Evolutionary conservation across 2,888 invertebrate genomes (phyloP).

Genomic region (Eupeodes luniger): DNA sequence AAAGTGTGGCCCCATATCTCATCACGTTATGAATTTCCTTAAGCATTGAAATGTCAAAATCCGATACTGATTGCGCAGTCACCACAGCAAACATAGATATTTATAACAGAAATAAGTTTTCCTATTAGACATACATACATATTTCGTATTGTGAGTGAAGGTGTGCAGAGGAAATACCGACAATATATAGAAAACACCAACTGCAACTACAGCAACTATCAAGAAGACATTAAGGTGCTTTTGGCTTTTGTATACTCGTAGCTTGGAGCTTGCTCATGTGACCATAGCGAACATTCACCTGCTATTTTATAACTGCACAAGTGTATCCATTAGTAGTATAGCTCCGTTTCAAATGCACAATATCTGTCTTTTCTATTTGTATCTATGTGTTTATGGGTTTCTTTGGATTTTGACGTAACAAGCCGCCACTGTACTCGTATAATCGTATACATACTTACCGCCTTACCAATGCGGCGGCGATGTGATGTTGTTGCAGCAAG

Average conservation of each 20-base stretch:
- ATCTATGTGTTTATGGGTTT: conserved; percentile 23
- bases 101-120: conserved; percentile 30
- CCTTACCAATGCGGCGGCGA: background rate
- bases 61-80: conserved; percentile 19
- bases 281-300: conserved; percentile 77
- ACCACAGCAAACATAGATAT: background rate
- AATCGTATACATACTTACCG: no score
- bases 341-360: conserved; percentile 43
- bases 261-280: conserved; percentile 53
- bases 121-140: conserved; percentile 45
- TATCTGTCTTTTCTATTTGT: conserved; percentile 45
- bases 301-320: conserved; percentile 74
- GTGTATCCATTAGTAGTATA: conserved; percentile 43
- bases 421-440: background rate
- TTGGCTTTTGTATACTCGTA: conserved; percentile 2
- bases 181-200: conserved; percentile 9
- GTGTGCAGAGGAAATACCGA: conserved; percentile 64
- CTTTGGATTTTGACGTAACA: conserved; percentile 67
- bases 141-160: conserved; percentile 55
- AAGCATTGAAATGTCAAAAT: conserved; percentile 7
- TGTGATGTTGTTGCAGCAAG: conserved; percentile 36
- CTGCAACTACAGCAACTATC: conserved; percentile 17
- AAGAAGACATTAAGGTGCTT: conserved; percentile 72
- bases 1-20: background rate
- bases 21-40: background rate